A percentile compares a stretch with the other conserved stretches of the same genome.
Evolutionary conservation across 2,797 vertebrate species (phyloP).

Genomic region (Sciurus vulgaris): DNA sequence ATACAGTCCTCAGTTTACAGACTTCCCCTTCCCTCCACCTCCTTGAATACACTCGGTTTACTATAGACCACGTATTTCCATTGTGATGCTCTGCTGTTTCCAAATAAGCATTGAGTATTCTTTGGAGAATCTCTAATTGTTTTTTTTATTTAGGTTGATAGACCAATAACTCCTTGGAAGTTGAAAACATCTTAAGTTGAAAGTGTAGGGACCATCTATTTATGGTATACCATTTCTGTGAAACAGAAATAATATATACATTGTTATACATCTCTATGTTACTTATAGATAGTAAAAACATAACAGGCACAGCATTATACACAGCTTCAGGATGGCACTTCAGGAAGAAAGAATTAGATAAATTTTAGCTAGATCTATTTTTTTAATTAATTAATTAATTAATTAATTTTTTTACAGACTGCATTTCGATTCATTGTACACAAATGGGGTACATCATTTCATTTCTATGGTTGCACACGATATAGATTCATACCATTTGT

Average conservation of each 20-base stretch:
- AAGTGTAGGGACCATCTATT: not conserved
- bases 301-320: not conserved
- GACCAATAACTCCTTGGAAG: not conserved
- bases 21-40: not conserved
- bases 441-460: too few relatives aligned
- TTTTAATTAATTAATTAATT: too few relatives aligned
- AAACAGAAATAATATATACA: not conserved
- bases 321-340: not conserved
- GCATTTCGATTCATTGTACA: too few relatives aligned
- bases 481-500: too few relatives aligned
- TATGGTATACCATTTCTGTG: not conserved
- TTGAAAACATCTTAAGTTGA: not conserved
- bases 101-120: not conserved
- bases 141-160: not conserved
- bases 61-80: not conserved
- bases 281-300: not conserved
- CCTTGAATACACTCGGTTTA: not conserved
- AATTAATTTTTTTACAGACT: too few relatives aligned
- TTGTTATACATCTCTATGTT: not conserved
- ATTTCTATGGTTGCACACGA: too few relatives aligned
- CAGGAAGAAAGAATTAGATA: constrained; percentile 18
- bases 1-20: not conserved
- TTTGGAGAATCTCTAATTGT: not conserved
- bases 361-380: not conserved
- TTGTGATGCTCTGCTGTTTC: not conserved